phyloP scores from a whole-genome alignment of 2,888 invertebrate genomes.

The Drosophila peninsularis region DNA sequence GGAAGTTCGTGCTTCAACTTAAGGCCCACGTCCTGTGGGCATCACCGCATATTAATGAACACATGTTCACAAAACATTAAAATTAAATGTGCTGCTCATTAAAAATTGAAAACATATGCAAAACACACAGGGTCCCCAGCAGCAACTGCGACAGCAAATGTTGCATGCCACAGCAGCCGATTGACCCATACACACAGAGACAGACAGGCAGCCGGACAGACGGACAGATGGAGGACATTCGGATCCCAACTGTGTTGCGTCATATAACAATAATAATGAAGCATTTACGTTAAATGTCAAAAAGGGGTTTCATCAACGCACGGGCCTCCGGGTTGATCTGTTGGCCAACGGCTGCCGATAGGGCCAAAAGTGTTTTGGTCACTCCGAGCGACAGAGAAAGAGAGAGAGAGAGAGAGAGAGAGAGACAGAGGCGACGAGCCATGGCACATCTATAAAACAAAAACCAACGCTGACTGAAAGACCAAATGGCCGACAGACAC shows the following conservation, averaged over 20 bases:
- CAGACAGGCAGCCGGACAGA: neutral
- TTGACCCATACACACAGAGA: neutral
- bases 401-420: neutral
- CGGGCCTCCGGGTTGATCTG: constrained; percentile 31
- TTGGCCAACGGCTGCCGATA: constrained; percentile 34
- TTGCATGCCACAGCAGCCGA: constrained; percentile 24
- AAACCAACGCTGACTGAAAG: constrained; percentile 34
- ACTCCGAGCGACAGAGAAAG: constrained; percentile 24
- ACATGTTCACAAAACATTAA: constrained; percentile 74
- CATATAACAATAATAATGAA: constrained; percentile 75
- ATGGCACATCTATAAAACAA: constrained; percentile 58
- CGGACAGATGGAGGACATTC: constrained; percentile 20
- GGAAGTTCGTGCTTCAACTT: constrained; percentile 20
- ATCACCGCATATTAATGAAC: constrained; percentile 65
- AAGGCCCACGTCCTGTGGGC: constrained; percentile 20
- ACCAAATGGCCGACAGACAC: constrained; percentile 20
- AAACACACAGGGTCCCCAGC: constrained; percentile 16
- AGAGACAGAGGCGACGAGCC: neutral
- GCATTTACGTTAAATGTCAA: constrained; percentile 76
- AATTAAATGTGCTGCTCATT: constrained; percentile 75
- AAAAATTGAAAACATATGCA: constrained; percentile 68
- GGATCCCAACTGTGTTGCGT: constrained; percentile 36
- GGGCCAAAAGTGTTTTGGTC: constrained; percentile 72
- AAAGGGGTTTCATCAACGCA: constrained; percentile 62
- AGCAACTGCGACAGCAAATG: constrained; percentile 34